A percentile compares a stretch with the other conserved stretches of the same genome.
These are phyloP conservation scores for Mus spretus DNA, from an alignment of 2,797 vertebrate species.

Conservation along the genomic window DNA sequence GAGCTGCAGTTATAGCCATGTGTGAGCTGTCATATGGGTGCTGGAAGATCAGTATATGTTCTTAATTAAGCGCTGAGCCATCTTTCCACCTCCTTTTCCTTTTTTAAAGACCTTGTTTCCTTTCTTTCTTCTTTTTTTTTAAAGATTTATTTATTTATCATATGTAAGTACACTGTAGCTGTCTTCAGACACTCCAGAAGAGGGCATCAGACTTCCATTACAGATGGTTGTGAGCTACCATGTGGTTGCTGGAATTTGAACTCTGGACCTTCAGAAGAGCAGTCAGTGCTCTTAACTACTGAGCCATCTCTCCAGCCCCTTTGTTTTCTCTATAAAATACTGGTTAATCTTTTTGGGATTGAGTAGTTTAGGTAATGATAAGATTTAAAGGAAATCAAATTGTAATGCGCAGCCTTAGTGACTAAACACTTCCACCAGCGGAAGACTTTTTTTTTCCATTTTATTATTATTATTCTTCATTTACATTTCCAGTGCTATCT, in stretches of 20 bases:
- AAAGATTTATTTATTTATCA: too few relatives aligned
- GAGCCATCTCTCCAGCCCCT: background rate
- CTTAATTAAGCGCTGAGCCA: background rate
- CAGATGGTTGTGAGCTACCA: too few relatives aligned
- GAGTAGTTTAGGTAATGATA: background rate
- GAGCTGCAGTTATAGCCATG: background rate
- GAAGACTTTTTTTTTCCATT: too few relatives aligned
- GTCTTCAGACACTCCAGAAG: too few relatives aligned
- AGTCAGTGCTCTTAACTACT: too few relatives aligned
- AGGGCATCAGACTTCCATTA: too few relatives aligned
- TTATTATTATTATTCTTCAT: too few relatives aligned
- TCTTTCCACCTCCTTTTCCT: background rate
- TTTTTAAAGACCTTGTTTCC: background rate
- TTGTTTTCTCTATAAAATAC: slow-evolving; percentile 9
- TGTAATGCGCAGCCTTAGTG: background rate
- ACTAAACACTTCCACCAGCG: background rate
- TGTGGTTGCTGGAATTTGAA: too few relatives aligned
- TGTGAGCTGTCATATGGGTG: background rate
- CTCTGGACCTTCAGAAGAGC: too few relatives aligned
- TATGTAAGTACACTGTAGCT: too few relatives aligned
- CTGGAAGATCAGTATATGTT: background rate
- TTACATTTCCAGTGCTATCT: too few relatives aligned
- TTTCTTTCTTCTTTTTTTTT: background rate
- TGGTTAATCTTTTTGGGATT: slow-evolving; percentile 37
- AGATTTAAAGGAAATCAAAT: background rate